phyloP scores from a whole-genome alignment of 35 echinoderm and acorn worm genomes.

The Chiridota heheva region DNA sequence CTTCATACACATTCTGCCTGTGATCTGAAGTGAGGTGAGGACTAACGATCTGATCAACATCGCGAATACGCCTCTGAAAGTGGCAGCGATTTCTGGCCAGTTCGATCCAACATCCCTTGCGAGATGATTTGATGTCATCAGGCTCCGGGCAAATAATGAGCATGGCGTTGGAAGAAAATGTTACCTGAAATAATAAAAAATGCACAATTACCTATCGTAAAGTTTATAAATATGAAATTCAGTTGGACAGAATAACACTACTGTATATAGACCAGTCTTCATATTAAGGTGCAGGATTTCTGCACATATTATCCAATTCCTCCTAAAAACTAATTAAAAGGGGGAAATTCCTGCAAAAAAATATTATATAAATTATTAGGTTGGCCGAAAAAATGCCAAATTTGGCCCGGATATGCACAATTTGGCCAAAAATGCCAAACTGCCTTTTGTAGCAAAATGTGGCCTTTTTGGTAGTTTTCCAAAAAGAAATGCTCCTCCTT shows the following conservation, averaged over 20 bases:
- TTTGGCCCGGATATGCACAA: too few relatives aligned
- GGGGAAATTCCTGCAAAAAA: too few relatives aligned
- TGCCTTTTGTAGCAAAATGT: too few relatives aligned
- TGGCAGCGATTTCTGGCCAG: slow-evolving; percentile 60
- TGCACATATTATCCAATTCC: too few relatives aligned
- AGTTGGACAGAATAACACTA: not conserved
- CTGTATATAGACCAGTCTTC: too few relatives aligned
- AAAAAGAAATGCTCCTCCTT: too few relatives aligned
- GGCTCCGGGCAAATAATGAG: slow-evolving; percentile 26
- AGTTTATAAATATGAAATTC: not conserved
- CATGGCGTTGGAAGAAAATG: slow-evolving; percentile 29
- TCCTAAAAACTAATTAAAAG: too few relatives aligned
- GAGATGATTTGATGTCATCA: slow-evolving; percentile 11
- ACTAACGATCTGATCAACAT: slow-evolving; percentile 16
- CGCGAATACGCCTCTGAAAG: slow-evolving; percentile 30
- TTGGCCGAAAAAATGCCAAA: too few relatives aligned
- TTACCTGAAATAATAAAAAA: slow-evolving; percentile 45
- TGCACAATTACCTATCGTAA: not conserved
- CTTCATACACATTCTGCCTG: slow-evolving; percentile 42
- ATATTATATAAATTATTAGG: too few relatives aligned
- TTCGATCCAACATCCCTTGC: slow-evolving; percentile 55
- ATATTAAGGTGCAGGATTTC: too few relatives aligned
- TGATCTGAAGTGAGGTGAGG: slow-evolving; percentile 50
- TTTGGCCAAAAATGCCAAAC: too few relatives aligned
- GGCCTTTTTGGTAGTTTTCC: too few relatives aligned